phyloP scores from a whole-genome alignment of 1,140 invertebrate genomes.

The Drosophila pruinosa region DNA sequence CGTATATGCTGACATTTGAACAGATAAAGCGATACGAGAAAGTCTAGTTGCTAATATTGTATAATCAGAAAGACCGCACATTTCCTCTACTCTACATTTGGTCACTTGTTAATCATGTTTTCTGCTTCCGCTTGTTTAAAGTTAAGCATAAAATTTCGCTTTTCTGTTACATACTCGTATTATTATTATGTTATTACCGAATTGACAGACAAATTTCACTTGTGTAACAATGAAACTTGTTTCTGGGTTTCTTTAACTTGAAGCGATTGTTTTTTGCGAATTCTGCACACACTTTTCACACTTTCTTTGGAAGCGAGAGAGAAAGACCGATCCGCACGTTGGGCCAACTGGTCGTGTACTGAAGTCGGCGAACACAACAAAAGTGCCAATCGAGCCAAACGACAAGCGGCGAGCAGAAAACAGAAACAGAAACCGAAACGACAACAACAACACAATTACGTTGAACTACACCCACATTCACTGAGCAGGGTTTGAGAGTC shows the following conservation, averaged over 20 bases:
- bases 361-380: slow-evolving; percentile 47
- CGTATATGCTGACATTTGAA: not conserved
- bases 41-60: not conserved
- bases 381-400: slow-evolving; percentile 51
- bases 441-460: not conserved
- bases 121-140: not conserved
- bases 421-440: slow-evolving; percentile 5
- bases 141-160: slow-evolving; percentile 3
- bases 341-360: slow-evolving; percentile 54
- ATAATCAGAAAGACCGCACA: not conserved
- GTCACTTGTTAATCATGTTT: not conserved
- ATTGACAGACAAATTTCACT: slow-evolving; percentile 30
- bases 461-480: slow-evolving; percentile 42
- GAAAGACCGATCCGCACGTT: slow-evolving; percentile 56
- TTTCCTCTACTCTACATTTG: not conserved
- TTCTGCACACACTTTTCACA: slow-evolving; percentile 50
- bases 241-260: slow-evolving; percentile 27
- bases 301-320: slow-evolving; percentile 31
- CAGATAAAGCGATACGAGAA: not conserved
- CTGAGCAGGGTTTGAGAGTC: slow-evolving; percentile 32
- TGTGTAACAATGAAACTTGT: slow-evolving; percentile 41
- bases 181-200: slow-evolving; percentile 21
- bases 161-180: slow-evolving; percentile 24
- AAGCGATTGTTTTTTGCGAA: slow-evolving; percentile 27
- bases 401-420: slow-evolving; percentile 45